Conservation (phyloP, 2,113 vertebrate species). For the Crotalus viridis region DNA sequence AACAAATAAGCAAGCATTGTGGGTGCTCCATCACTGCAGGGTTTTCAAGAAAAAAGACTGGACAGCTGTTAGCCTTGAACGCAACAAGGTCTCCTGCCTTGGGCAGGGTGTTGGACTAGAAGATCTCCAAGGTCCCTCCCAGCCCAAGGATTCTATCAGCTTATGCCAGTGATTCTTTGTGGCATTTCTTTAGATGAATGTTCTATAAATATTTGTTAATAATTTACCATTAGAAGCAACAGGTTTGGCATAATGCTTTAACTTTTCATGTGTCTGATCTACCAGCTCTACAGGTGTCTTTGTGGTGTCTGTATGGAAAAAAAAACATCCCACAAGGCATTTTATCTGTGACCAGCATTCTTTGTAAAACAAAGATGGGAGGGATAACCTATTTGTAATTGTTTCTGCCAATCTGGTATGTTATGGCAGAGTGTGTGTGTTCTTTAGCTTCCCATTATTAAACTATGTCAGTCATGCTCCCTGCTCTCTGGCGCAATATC, state of each 20-base stretch:
- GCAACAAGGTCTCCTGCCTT: neutral
- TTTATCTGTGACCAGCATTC: neutral
- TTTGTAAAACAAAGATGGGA: neutral
- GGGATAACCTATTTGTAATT: neutral
- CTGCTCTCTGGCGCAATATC: neutral
- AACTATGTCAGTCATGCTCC: neutral
- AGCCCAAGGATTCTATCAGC: neutral
- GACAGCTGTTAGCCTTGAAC: neutral
- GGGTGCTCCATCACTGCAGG: neutral
- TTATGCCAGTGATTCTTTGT: neutral
- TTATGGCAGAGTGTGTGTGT: neutral
- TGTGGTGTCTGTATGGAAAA: neutral
- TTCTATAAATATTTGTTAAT: neutral
- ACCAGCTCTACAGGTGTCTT: neutral
- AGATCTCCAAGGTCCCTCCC: too few species aligned
- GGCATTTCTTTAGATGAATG: neutral
- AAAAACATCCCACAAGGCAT: neutral
- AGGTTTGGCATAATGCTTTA: neutral
- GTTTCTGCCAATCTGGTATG: neutral
- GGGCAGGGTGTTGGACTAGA: too few species aligned
- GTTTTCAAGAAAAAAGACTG: neutral
- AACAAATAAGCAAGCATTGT: neutral
- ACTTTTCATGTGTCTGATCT: neutral
- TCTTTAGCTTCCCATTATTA: neutral
- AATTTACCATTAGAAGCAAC: neutral